Percentiles rank a stretch among this genome's conserved stretches.
These are phyloP conservation scores for Perithous albicinctus DNA, from an alignment of 2,888 invertebrate species.

Conservation along the genomic window DNA sequence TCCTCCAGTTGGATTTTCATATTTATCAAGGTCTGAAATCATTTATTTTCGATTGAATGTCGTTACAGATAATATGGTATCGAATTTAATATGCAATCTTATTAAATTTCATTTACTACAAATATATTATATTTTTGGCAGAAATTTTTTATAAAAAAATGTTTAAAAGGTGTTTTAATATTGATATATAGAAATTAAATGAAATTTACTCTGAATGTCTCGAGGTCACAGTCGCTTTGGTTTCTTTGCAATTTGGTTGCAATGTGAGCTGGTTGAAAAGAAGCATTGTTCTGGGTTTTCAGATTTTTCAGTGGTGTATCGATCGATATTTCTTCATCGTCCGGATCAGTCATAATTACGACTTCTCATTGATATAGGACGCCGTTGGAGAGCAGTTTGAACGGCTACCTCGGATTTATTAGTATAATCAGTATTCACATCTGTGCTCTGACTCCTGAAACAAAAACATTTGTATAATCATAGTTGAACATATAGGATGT, in stretches of 20 bases:
- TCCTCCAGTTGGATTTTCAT: conserved; percentile 34
- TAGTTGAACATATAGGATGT: background rate
- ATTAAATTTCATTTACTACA: background rate
- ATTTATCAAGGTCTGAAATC: conserved; percentile 73
- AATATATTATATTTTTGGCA: background rate
- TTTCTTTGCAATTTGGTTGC: conserved; percentile 66
- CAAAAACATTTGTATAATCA: background rate
- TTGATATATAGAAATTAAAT: background rate
- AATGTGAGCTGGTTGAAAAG: conserved; percentile 38
- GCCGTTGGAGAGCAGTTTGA: conserved; percentile 38
- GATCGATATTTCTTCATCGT: conserved; percentile 33
- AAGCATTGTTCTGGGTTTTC: conserved; percentile 59
- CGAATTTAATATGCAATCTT: background rate
- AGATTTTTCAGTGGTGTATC: conserved; percentile 10
- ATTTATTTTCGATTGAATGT: background rate
- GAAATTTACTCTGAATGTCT: conserved; percentile 28
- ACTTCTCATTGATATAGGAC: conserved; percentile 27
- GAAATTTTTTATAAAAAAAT: background rate
- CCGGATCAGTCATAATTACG: conserved; percentile 54
- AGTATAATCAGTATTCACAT: conserved; percentile 37
- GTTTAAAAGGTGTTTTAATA: background rate
- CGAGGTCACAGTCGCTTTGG: conserved; percentile 59
- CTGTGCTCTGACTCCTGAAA: conserved; percentile 52
- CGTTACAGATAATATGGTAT: background rate
- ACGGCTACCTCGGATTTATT: conserved; percentile 46